A percentile compares a stretch with the other conserved stretches of the same genome.
Conservation (phyloP, 1,140 invertebrate species). For the Achroia grisella region DNA sequence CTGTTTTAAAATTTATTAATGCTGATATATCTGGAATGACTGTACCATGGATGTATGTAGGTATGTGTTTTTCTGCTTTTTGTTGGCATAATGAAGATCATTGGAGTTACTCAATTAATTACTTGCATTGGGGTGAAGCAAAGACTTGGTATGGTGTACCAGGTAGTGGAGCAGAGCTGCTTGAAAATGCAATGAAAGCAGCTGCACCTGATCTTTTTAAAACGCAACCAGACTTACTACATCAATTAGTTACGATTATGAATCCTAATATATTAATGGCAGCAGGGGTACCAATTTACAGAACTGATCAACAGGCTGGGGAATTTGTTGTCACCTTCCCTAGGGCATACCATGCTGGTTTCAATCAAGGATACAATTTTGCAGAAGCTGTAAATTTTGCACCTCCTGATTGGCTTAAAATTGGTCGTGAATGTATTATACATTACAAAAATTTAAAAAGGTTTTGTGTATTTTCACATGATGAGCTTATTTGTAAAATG, state of each 20-base stretch:
- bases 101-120: constrained; percentile 99
- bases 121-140: constrained; percentile 97
- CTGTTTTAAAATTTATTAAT: constrained; percentile 96
- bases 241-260: constrained; percentile 98
- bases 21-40: constrained; percentile 99
- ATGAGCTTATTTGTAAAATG: constrained; percentile 99
- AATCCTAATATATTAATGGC: constrained; percentile 97
- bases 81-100: constrained; percentile 99
- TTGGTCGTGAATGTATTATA: constrained; percentile 94
- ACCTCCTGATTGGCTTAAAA: constrained; percentile 97
- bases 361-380: constrained; percentile 99
- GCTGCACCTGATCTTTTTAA: constrained; percentile 98
- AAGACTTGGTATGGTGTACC: constrained; percentile 97
- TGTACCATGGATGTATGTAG: constrained; percentile 99
- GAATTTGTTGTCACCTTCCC: constrained; percentile 99
- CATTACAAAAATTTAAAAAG: constrained; percentile 95
- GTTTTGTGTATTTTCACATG: constrained; percentile 99
- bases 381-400: constrained; percentile 99
- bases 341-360: constrained; percentile 98
- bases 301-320: constrained; percentile 97
- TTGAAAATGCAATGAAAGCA: constrained; percentile 96
- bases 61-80: constrained; percentile 99
- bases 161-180: constrained; percentile 90
- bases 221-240: constrained; percentile 95
- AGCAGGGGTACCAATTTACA: constrained; percentile 81